Percentiles rank a stretch among this genome's conserved stretches.
Conservation (phyloP, 2,113 vertebrate genomes). For the Chiloscyllium plagiosum region DNA sequence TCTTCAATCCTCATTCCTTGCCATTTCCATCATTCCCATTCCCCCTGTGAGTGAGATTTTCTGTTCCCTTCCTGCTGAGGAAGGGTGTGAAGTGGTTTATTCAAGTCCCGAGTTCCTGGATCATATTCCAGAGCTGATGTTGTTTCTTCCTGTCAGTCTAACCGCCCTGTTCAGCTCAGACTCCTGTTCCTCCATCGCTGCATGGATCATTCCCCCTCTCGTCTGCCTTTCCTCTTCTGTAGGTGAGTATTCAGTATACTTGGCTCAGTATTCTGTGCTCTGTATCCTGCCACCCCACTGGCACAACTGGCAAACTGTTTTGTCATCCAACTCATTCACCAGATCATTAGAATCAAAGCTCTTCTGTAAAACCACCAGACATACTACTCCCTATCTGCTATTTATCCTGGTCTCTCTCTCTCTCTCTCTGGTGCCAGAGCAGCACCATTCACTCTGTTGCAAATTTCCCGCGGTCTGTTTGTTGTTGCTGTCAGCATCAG, state of each 20-base stretch:
- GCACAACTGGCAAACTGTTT: not conserved
- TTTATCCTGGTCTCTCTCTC: not conserved
- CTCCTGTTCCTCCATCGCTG: not conserved
- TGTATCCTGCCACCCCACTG: not conserved
- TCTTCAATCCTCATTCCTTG: not conserved
- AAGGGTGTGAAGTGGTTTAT: not conserved
- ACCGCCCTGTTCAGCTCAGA: not conserved
- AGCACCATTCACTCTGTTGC: not conserved
- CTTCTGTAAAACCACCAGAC: not conserved
- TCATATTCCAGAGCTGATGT: not conserved
- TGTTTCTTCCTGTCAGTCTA: not conserved
- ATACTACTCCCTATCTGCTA: not conserved
- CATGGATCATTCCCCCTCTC: too few relatives aligned
- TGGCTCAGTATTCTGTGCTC: not conserved
- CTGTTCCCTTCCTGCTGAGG: not conserved
- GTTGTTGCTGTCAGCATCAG: not conserved
- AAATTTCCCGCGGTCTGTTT: not conserved
- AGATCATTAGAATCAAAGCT: not conserved
- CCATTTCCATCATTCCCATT: not conserved
- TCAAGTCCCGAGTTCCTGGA: not conserved
- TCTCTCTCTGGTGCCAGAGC: not conserved
- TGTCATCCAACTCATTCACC: not conserved
- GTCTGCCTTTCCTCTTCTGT: not conserved
- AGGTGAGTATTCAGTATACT: not conserved
- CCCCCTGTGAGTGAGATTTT: not conserved